Evolutionary conservation across 2,888 invertebrate species (phyloP).

Genomic region (Conistra vaccinii): DNA sequence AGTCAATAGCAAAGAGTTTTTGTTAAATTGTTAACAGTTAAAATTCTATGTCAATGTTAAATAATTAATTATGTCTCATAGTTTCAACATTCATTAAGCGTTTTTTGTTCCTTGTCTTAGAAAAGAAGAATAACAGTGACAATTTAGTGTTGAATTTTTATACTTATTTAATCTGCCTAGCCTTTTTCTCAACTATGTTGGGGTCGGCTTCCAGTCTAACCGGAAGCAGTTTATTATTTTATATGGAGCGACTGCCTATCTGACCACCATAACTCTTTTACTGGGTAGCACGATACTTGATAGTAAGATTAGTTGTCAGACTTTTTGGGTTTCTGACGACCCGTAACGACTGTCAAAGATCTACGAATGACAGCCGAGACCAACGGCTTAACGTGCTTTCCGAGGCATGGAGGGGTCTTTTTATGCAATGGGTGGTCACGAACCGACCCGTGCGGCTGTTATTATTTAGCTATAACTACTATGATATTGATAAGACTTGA

Average conservation of each 20-base stretch:
- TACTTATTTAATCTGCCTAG: background rate
- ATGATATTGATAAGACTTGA: background rate
- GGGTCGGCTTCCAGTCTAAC: background rate
- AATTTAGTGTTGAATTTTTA: background rate
- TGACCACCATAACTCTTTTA: no score
- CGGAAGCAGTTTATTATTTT: background rate
- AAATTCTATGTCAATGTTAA: constrained; percentile 75
- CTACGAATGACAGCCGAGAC: background rate
- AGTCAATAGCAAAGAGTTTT: constrained; percentile 36
- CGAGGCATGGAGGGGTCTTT: background rate
- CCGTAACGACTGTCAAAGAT: background rate
- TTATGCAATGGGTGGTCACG: no score
- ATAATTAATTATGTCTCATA: constrained; percentile 63
- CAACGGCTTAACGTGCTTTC: background rate
- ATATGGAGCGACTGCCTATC: background rate
- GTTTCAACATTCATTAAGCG: constrained; percentile 68
- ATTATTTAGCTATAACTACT: background rate
- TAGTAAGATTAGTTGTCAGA: no score
- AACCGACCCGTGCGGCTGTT: no score
- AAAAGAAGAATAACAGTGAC: background rate
- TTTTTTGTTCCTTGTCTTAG: constrained; percentile 53
- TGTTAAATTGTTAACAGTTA: constrained; percentile 35
- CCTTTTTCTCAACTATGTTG: background rate
- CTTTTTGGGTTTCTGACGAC: background rate
- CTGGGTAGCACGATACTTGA: no score